A percentile compares a stretch with the other conserved stretches of the same genome.
These are phyloP conservation scores for Erebia ligea DNA, from an alignment of 2,888 invertebrate species.

Conservation along the genomic window DNA sequence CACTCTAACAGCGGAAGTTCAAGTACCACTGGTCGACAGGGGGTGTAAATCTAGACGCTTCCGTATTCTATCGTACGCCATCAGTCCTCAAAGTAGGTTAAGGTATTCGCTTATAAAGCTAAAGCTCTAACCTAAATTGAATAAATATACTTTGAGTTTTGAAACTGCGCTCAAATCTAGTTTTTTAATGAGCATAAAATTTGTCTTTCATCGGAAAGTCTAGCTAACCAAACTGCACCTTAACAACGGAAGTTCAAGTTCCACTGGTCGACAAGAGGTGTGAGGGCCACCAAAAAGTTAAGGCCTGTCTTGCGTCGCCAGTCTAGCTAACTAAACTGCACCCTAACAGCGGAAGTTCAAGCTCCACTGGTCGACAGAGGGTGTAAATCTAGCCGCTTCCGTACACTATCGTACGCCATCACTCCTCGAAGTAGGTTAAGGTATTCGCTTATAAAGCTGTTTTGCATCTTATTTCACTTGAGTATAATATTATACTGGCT, in stretches of 20 bases:
- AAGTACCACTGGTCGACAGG: neutral
- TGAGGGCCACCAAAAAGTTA: too few species aligned
- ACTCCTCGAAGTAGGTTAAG: slow-evolving; percentile 11
- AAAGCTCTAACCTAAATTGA: too few species aligned
- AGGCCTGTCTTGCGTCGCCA: too few species aligned
- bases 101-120: slow-evolving; percentile 20
- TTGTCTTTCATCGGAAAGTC: too few species aligned
- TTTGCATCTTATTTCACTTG: slow-evolving; percentile 4
- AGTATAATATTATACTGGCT: neutral
- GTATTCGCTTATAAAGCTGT: slow-evolving; percentile 20
- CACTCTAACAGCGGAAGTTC: too few species aligned
- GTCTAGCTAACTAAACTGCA: too few species aligned
- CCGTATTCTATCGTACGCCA: slow-evolving; percentile 39
- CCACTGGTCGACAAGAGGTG: too few species aligned
- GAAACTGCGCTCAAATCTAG: too few species aligned
- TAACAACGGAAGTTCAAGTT: too few species aligned
- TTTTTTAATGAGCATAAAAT: too few species aligned
- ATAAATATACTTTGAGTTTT: too few species aligned
- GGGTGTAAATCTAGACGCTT: slow-evolving; percentile 44
- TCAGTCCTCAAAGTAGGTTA: slow-evolving; percentile 12
- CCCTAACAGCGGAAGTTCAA: slow-evolving; percentile 40
- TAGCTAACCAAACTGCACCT: neutral
- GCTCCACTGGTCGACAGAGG: slow-evolving; percentile 39
- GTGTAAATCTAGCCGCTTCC: slow-evolving; percentile 53
- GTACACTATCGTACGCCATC: slow-evolving; percentile 31